A percentile compares a stretch with the other conserved stretches of the same genome.
These are phyloP conservation scores for Polymixis lichenea DNA, from an alignment of 2,888 invertebrate species.

Conservation along the genomic window DNA sequence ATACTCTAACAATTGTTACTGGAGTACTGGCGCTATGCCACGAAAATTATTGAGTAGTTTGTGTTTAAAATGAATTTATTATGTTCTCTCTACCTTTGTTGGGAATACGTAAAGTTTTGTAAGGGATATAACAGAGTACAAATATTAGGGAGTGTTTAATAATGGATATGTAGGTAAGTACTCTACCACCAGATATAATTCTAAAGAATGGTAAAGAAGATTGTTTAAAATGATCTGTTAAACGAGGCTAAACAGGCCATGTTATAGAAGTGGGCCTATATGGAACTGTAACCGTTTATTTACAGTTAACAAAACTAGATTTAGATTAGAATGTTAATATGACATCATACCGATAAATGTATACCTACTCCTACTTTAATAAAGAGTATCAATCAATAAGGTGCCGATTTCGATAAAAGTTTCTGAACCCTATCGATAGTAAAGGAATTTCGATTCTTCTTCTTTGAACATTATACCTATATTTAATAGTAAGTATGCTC, in stretches of 20 bases:
- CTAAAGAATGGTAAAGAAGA: neutral
- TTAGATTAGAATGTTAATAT: constrained; percentile 23
- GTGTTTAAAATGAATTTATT: constrained; percentile 58
- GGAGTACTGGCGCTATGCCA: constrained; percentile 65
- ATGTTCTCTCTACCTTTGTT: constrained; percentile 37
- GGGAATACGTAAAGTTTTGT: neutral
- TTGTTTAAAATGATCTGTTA: neutral
- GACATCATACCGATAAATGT: constrained; percentile 19
- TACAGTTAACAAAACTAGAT: constrained; percentile 13
- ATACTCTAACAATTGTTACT: constrained; percentile 57
- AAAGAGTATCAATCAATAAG: constrained; percentile 25
- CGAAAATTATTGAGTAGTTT: constrained; percentile 61
- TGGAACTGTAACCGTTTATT: neutral
- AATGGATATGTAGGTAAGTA: neutral
- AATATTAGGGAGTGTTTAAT: too few relatives aligned
- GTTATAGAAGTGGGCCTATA: neutral
- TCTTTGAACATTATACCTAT: constrained; percentile 7
- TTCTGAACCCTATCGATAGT: constrained; percentile 9
- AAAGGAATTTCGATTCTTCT: constrained; percentile 14
- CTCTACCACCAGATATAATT: neutral
- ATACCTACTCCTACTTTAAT: neutral
- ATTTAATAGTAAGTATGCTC: constrained; percentile 24
- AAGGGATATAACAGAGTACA: neutral
- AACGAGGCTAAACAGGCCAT: too few relatives aligned
- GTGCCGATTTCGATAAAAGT: neutral